These are phyloP conservation scores for Prionace glauca DNA, from an alignment of 2,797 vertebrate genomes.

Conservation along the genomic window DNA sequence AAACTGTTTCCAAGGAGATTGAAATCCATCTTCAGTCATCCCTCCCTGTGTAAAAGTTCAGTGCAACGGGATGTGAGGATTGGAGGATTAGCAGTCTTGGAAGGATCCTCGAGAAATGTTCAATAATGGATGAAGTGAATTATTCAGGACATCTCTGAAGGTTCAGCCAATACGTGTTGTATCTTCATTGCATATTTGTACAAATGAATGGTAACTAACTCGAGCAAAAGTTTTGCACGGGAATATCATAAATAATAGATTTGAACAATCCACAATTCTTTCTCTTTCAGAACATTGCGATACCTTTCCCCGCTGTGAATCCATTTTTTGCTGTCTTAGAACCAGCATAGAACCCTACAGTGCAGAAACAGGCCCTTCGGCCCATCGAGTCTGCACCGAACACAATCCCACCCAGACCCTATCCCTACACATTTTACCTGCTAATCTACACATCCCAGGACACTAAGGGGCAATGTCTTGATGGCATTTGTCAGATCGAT, in stretches of 20 bases:
- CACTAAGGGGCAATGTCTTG: too few relatives aligned
- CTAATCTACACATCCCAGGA: too few relatives aligned
- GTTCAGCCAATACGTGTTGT: background rate
- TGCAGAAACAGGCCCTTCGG: too few relatives aligned
- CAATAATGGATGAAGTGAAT: conserved; percentile 28
- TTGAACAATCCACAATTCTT: background rate
- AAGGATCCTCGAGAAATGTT: background rate
- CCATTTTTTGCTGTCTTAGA: background rate
- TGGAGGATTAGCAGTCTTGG: background rate
- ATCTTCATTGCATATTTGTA: conserved; percentile 23
- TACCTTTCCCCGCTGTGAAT: background rate
- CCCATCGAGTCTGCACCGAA: too few relatives aligned
- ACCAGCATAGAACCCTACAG: too few relatives aligned
- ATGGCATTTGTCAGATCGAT: background rate
- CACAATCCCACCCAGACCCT: too few relatives aligned
- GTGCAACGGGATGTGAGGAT: background rate
- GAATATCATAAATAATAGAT: background rate
- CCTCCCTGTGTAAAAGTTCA: background rate
- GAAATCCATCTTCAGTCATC: too few relatives aligned
- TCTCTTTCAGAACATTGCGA: background rate
- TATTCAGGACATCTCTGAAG: background rate
- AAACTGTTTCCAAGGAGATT: background rate
- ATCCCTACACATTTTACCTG: too few relatives aligned
- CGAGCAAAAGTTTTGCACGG: background rate
- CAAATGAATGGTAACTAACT: conserved; percentile 8